These are phyloP conservation scores for Zeugodacus cucurbitae DNA, from an alignment of 1,140 invertebrate species.

Conservation along the genomic window DNA sequence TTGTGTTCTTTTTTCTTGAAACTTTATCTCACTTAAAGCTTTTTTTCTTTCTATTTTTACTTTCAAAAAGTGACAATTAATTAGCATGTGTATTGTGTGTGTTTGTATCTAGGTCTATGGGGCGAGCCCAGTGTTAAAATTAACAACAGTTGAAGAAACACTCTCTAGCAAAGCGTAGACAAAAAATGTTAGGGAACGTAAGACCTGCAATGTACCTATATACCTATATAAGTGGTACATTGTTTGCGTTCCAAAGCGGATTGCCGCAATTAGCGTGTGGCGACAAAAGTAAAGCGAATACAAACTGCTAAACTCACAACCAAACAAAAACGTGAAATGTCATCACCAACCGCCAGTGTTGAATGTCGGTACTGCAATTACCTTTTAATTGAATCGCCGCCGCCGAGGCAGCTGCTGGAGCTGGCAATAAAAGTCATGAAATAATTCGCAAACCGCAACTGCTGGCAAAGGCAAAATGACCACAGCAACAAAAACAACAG, in stretches of 20 bases:
- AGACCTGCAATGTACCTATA: neutral
- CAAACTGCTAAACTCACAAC: neutral
- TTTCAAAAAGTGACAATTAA: neutral
- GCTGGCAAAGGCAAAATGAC: neutral
- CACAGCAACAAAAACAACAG: neutral
- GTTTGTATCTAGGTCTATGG: neutral
- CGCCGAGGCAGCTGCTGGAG: neutral
- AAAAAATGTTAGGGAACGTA: neutral
- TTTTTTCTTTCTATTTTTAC: neutral
- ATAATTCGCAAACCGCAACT: neutral
- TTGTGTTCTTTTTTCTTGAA: neutral
- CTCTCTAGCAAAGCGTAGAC: neutral
- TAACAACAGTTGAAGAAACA: neutral
- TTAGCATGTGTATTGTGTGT: neutral
- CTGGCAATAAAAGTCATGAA: neutral
- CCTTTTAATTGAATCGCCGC: neutral
- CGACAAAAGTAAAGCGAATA: neutral
- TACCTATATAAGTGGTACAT: neutral
- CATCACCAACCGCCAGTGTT: neutral
- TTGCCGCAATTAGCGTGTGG: neutral
- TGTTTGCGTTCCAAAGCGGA: neutral
- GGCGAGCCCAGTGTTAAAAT: neutral
- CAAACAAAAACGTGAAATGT: neutral
- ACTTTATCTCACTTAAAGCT: slow-evolving; percentile 3
- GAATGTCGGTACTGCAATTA: neutral